These are phyloP conservation scores for Tenthredo scrophulariae DNA, from an alignment of 2,888 invertebrate genomes.

Conservation along the genomic window DNA sequence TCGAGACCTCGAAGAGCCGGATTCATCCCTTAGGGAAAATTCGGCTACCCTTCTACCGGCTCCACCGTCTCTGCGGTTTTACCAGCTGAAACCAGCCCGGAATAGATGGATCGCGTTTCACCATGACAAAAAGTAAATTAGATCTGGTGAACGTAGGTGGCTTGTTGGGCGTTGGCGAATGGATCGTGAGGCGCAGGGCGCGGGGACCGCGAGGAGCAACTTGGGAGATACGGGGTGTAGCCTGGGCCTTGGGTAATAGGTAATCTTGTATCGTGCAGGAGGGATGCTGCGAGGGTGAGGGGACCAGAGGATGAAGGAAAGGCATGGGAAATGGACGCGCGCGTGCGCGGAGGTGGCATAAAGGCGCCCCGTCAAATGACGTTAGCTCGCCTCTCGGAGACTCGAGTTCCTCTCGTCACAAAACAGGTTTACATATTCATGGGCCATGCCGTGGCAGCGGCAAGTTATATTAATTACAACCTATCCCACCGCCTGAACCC, in stretches of 20 bases:
- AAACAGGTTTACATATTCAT: slow-evolving; percentile 72
- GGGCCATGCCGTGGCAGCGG: slow-evolving; percentile 59
- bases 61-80: slow-evolving; percentile 4
- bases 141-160: slow-evolving; percentile 38
- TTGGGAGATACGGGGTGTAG: slow-evolving; percentile 24
- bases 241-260: slow-evolving; percentile 45
- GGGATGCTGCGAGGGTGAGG: not conserved
- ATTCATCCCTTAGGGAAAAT: slow-evolving; percentile 30
- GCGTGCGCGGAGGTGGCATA: slow-evolving; percentile 31
- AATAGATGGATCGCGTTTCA: slow-evolving; percentile 44
- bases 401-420: slow-evolving; percentile 64
- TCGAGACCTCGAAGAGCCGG: slow-evolving; percentile 9
- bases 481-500: slow-evolving; percentile 52
- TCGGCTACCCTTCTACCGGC: not conserved
- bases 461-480: slow-evolving; percentile 66
- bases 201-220: slow-evolving; percentile 4
- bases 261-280: slow-evolving; percentile 51
- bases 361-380: slow-evolving; percentile 62
- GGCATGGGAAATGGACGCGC: slow-evolving; percentile 34
- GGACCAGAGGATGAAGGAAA: slow-evolving; percentile 27
- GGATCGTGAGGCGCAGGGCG: slow-evolving; percentile 11
- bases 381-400: slow-evolving; percentile 62
- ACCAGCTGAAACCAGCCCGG: slow-evolving; percentile 22
- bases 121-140: slow-evolving; percentile 52
- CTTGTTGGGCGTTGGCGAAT: slow-evolving; percentile 44